Evolutionary conservation across 35 echinoderm and acorn worm genomes (phyloP).

Genomic region (Strongylocentrotus purpuratus): DNA sequence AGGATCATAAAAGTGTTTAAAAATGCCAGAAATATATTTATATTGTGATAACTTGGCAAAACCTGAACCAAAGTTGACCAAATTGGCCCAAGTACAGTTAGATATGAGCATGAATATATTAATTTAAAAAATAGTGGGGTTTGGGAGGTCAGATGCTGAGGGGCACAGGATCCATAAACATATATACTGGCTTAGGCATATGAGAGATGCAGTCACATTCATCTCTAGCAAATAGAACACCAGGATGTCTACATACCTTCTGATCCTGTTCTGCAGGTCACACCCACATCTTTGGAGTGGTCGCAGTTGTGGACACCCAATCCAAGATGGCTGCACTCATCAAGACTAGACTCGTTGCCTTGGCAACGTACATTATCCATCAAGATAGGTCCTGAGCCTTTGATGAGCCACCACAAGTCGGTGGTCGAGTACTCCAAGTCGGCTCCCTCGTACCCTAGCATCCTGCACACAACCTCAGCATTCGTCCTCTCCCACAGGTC

Average conservation of each 20-base stretch:
- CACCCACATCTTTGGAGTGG: conserved; percentile 45
- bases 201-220: too few species aligned
- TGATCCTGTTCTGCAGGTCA: conserved; percentile 25
- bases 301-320: conserved; percentile 50
- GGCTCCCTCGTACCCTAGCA: conserved; percentile 61
- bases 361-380: conserved; percentile 34
- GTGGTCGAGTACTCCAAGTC: not conserved
- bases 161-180: too few species aligned
- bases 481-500: conserved; percentile 53
- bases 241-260: not conserved
- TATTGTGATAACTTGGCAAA: too few species aligned
- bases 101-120: too few species aligned
- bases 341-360: conserved; percentile 33
- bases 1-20: too few species aligned
- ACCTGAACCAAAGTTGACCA: too few species aligned
- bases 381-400: not conserved
- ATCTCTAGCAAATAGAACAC: too few species aligned
- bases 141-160: too few species aligned
- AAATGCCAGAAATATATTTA: too few species aligned
- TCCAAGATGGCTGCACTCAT: conserved; percentile 18
- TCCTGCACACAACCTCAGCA: conserved; percentile 59
- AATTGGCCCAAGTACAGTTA: too few species aligned
- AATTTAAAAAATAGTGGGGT: too few species aligned
- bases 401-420: not conserved
- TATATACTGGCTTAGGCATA: too few species aligned